Base-by-base conservation (phyloP, 2,888 invertebrate genomes). In the Anodontia alba region DNA sequence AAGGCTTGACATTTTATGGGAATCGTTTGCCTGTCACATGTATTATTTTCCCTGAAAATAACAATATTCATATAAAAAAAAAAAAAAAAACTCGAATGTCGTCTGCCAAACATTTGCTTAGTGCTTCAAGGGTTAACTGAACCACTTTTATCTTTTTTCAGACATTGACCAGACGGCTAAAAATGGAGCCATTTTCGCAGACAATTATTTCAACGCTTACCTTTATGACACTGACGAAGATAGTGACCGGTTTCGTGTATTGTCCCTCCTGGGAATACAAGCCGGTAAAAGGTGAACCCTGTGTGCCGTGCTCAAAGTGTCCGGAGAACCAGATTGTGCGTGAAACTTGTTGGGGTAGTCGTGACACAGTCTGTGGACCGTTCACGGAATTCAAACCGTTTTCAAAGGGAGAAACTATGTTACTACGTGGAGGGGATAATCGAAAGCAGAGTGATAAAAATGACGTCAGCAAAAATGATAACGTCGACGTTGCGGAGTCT, bases 291-390 rank as follows among this genome's bases (percentile, higher is more conserved):
- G 80, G 67, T 5, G 66, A 46, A 5, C 49, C 57, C 7, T 84
- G 84, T 51, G 33, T 10, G 17, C 75, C 72, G 5, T 84, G 84
- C 66, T 81, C 84, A 8, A 33, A 33, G 5, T 84, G 84, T 57
- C 84, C 79, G 0, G 80, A 75, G 17, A 79, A 79, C 51, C 72
- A 81, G 57, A 81, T 84, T n/a, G 81, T 84, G 7, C 79, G 76
- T 26, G 80, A 84, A 66, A 84, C 81, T 20, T 84, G 84, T 54
- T 69, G 71, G 62, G 68, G 43, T 38, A 51, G 66, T 23, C 76
- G 80, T 8, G 84, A 84, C 75, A 84, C 84, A 15, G 75, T 80
- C 23, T 84, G 84, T 67, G 84, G 84, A 29, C 66, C 75, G 1
- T 84, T 84, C 31, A 80, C 80, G 10, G 84, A 81, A 15, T 84